These are phyloP conservation scores for Dryobotodes eremita DNA, from an alignment of 2,888 invertebrate genomes.

Conservation along the genomic window DNA sequence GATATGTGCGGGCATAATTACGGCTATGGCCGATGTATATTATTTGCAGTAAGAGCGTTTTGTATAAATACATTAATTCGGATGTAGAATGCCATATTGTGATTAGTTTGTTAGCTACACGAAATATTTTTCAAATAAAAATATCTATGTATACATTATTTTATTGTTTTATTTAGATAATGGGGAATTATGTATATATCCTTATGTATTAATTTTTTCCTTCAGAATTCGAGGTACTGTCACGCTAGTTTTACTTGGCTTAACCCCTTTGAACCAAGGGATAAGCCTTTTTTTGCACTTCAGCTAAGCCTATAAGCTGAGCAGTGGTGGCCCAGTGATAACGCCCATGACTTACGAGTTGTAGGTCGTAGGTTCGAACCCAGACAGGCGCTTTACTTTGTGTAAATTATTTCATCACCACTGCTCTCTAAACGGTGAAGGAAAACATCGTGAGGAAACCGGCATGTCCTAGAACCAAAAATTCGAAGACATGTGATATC, in stretches of 20 bases:
- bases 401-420: too few relatives aligned
- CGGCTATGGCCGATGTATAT: constrained; percentile 69
- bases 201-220: not conserved
- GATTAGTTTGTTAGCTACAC: constrained; percentile 82
- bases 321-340: too few relatives aligned
- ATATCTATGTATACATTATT: constrained; percentile 82
- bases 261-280: too few relatives aligned
- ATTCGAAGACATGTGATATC: too few relatives aligned
- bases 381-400: too few relatives aligned
- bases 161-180: constrained; percentile 73
- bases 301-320: too few relatives aligned
- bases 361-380: too few relatives aligned
- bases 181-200: not conserved
- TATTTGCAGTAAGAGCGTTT: constrained; percentile 74
- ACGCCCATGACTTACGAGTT: too few relatives aligned
- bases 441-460: too few relatives aligned
- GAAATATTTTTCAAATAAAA: constrained; percentile 86
- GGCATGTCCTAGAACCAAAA: too few relatives aligned
- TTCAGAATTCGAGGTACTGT: not conserved
- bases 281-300: too few relatives aligned
- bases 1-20: constrained; percentile 52
- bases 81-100: constrained; percentile 84
- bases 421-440: too few relatives aligned
- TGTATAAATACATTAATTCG: constrained; percentile 76
- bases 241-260: not conserved